Percentiles rank a stretch among this genome's conserved stretches.
These are phyloP conservation scores for Dexiosoma caninum DNA, from an alignment of 2,888 invertebrate species.

Conservation along the genomic window DNA sequence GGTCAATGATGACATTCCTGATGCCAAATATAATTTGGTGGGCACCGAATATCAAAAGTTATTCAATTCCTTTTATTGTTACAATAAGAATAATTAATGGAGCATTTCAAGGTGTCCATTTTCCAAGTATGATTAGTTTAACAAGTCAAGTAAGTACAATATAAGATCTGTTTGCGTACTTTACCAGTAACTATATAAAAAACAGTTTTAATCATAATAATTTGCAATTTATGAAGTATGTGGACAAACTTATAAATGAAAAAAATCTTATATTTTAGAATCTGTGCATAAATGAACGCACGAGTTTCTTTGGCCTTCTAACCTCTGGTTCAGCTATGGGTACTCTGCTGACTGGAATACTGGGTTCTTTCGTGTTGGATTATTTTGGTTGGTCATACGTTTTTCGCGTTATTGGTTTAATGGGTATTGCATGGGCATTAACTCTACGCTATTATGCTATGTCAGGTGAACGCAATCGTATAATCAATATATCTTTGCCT, in stretches of 20 bases:
- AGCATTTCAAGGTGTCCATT: conserved; percentile 83
- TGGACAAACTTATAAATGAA: not conserved
- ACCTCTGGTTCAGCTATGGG: conserved; percentile 82
- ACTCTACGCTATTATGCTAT: conserved; percentile 80
- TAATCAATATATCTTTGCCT: conserved; percentile 77
- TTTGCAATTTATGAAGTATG: too few relatives aligned
- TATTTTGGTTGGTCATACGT: conserved; percentile 83
- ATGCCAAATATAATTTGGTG: conserved; percentile 80
- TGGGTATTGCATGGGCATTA: conserved; percentile 81
- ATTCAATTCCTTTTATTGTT: conserved; percentile 80
- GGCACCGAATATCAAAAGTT: conserved; percentile 72
- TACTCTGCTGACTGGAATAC: conserved; percentile 82
- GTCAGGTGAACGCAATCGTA: conserved; percentile 75
- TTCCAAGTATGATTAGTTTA: conserved; percentile 84
- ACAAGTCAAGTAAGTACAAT: conserved; percentile 79
- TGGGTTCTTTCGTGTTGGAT: conserved; percentile 83
- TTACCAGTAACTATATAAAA: too few relatives aligned
- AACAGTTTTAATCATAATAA: too few relatives aligned
- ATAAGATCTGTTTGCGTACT: not conserved
- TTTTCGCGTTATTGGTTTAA: conserved; percentile 82
- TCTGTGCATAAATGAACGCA: conserved; percentile 82
- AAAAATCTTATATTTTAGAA: conserved; percentile 74
- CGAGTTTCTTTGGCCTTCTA: conserved; percentile 83
- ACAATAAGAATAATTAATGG: conserved; percentile 81
- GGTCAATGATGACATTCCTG: conserved; percentile 80